Evolutionary conservation across 2,797 vertebrate species (phyloP), one percentile per base, ranked within the genome.

Genomic region (Sparus aurata): DNA sequence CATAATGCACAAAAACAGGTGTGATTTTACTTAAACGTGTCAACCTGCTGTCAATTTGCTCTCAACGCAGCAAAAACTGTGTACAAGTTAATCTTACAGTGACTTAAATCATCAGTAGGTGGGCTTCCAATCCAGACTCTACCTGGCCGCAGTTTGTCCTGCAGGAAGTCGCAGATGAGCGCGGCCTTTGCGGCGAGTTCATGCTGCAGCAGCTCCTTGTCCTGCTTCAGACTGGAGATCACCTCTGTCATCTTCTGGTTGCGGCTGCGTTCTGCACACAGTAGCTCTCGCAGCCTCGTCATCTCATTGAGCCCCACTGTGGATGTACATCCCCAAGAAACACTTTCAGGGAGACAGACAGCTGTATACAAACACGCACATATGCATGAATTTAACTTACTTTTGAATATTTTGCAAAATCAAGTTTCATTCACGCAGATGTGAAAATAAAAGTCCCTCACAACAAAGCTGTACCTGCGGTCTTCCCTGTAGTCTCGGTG

Each of bases 91-190:
- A 7, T 18, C 16, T 15, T 46, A 17, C 5, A 46, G 15, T 47
- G 16, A 47, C 23, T 7, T 25, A 50, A 27, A 62, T 47, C 34
- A 12, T 54, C 25, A 9, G 10, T n/a, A 5, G 43, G 2, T 57
- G 45, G 23, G 18, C 45, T 57, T 69, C 57, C 18, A 58, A 5
- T 11, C 4, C 49, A 12, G 25, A 20, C 54, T 49, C 34, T 67
- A 93, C 93, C 90, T 87, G 93, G 91, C 1, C 79, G 78, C 8
- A 94, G 86, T 66, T 93, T 92, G 68, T 94, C 94, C 70, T 94
- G 92, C 45, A 94, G 92, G 80, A 94, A 93, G 75, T 94, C 94
- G n/a, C 92, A 94, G 76, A 94, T 92, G 75, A 94, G 92, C 20
- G 94, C 88, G 0, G 92, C 91, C 67, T 94, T 94, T 75, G 93